These are phyloP conservation scores for Lycia hirtaria DNA, from an alignment of 2,888 invertebrate species.

Conservation along the genomic window DNA sequence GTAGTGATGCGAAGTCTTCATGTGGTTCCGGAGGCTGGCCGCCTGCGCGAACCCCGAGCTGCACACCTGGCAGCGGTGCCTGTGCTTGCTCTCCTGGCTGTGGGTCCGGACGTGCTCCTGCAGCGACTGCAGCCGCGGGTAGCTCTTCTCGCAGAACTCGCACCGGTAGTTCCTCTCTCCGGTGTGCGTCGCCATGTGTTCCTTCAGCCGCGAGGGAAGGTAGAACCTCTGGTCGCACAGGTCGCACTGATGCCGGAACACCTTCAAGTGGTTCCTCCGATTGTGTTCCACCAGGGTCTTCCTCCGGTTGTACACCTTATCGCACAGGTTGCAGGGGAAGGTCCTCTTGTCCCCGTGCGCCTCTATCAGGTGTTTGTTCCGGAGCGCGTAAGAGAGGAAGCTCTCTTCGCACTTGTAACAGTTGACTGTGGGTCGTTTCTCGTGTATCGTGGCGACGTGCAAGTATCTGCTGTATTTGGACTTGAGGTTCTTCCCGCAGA, in stretches of 20 bases:
- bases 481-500: slow-evolving; percentile 76
- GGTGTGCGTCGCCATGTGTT: slow-evolving; percentile 76
- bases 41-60: slow-evolving; percentile 83
- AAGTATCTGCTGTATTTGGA: slow-evolving; percentile 71
- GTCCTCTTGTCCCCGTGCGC: slow-evolving; percentile 66
- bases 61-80: slow-evolving; percentile 79
- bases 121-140: slow-evolving; percentile 68
- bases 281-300: slow-evolving; percentile 74
- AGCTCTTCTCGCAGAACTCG: slow-evolving; percentile 74
- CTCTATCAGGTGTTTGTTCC: slow-evolving; percentile 73
- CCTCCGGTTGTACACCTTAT: slow-evolving; percentile 70
- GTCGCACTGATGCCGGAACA: slow-evolving; percentile 80
- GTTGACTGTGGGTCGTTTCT: slow-evolving; percentile 71
- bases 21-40: slow-evolving; percentile 83
- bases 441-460: slow-evolving; percentile 67
- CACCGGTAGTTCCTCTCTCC: slow-evolving; percentile 75
- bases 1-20: slow-evolving; percentile 73
- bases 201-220: slow-evolving; percentile 70
- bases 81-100: slow-evolving; percentile 79
- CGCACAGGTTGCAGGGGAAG: slow-evolving; percentile 72
- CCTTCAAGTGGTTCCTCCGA: slow-evolving; percentile 67
- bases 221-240: slow-evolving; percentile 83
- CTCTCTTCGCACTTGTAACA: slow-evolving; percentile 74
- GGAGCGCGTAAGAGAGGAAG: slow-evolving; percentile 66
- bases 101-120: slow-evolving; percentile 85